Base-by-base conservation (phyloP, 2,113 vertebrate genomes). In the Nyctibius bracteatus region DNA sequence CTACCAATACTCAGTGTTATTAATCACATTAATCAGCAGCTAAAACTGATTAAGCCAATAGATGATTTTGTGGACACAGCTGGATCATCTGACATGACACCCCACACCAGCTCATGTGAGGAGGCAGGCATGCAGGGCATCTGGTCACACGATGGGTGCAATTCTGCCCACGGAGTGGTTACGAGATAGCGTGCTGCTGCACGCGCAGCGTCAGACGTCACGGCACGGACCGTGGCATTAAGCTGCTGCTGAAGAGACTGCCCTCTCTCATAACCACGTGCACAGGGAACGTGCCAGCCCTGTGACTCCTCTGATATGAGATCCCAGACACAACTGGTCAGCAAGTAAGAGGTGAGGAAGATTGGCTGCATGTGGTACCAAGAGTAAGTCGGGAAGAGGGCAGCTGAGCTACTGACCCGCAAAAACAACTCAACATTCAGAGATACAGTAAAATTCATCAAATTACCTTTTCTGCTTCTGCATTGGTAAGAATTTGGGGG, bases 401-500 rank as follows among this genome's bases (percentile, higher is more conserved):
- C 55, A 91, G 74, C 47, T 22, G 43, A 41, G 59, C n/a, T 24
- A 23, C 46, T 10, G 59, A 54, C n/a, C 51, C 0, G 0, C 70
- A 28, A 58, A 70, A 85, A 24, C 83, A 81, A 92, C 11, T 8
- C 44, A 37, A 28, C 17, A 43, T 39, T 28, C 75, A 67, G 46
- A 89, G 37, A 90, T 2, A 49, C 0, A 57, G 35, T 15, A 58
- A 77, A 84, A 74, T 52, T 20, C 9, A 35, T 41, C 66, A 58
- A 95, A 93, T 96, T 97, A 99, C 99, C 98, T 97, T 99, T 94
- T 99, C 99, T 13, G 99, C 99, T 95, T 99, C 99, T 93, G 98
- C 98, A 97, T 99, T 98, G 35, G 98, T 98, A 78, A 99, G 99
- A 91, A 99, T 98, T 97, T 99, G 99, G 6, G 99, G 99, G 94